phyloP scores from a whole-genome alignment of 2,888 invertebrate species.

The Eilema caniola region DNA sequence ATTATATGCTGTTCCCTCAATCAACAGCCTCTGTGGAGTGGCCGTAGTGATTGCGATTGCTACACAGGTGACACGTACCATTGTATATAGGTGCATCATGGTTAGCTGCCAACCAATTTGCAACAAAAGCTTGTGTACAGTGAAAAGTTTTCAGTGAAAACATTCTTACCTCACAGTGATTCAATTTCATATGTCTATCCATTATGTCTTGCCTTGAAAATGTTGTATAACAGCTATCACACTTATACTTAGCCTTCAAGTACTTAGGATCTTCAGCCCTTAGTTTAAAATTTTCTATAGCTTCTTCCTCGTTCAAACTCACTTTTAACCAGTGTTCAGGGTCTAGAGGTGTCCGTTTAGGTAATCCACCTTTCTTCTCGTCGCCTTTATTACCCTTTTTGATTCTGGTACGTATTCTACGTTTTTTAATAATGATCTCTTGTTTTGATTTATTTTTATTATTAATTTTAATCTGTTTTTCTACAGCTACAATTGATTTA shows the following conservation, averaged over 20 bases:
- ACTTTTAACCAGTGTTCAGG: slow-evolving; percentile 69
- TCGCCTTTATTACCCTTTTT: neutral
- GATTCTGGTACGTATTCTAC: slow-evolving; percentile 4
- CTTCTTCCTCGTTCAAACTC: slow-evolving; percentile 70
- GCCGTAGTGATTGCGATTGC: too few relatives aligned
- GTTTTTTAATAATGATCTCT: slow-evolving; percentile 6
- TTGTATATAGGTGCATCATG: too few relatives aligned
- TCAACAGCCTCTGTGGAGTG: too few relatives aligned
- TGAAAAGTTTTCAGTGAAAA: too few relatives aligned
- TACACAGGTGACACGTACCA: too few relatives aligned
- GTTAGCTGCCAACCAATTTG: too few relatives aligned
- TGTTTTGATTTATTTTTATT: slow-evolving; percentile 14
- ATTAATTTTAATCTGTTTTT: slow-evolving; percentile 3
- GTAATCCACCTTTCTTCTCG: neutral
- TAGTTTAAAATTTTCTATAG: slow-evolving; percentile 65
- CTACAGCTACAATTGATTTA: neutral
- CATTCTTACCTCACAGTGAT: slow-evolving; percentile 72
- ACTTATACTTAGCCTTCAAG: slow-evolving; percentile 64
- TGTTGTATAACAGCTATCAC: slow-evolving; percentile 68
- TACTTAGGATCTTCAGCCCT: slow-evolving; percentile 66
- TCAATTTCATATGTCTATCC: slow-evolving; percentile 65
- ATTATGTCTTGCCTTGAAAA: slow-evolving; percentile 74
- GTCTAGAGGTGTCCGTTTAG: slow-evolving; percentile 43
- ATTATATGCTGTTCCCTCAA: too few relatives aligned
- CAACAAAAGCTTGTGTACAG: too few relatives aligned